A percentile compares a stretch with the other conserved stretches of the same genome.
Evolutionary conservation across 2,113 vertebrate genomes (phyloP).

Genomic region (Clarias batrachus): DNA sequence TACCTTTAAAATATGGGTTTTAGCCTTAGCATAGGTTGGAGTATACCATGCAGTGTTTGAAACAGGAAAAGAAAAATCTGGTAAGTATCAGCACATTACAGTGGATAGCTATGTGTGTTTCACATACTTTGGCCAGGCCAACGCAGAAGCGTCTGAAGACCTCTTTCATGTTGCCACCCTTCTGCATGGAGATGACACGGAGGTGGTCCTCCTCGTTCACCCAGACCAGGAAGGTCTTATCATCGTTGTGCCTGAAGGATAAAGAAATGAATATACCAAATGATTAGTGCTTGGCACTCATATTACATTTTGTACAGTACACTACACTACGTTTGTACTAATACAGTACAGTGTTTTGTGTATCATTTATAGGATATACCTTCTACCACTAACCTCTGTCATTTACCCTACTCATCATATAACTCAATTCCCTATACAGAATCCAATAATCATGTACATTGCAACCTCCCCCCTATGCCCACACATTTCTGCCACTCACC

Average conservation of each 20-base stretch:
- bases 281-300: not conserved
- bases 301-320: too few relatives aligned
- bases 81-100: not conserved
- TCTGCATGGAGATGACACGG: constrained; percentile 93
- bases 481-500: constrained; percentile 69
- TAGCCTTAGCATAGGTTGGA: not conserved
- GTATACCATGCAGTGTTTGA: not conserved
- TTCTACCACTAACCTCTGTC: not conserved
- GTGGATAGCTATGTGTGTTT: not conserved
- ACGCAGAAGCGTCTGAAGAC: constrained; percentile 92
- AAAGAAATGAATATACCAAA: not conserved
- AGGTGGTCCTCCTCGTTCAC: constrained; percentile 95
- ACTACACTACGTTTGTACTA: too few relatives aligned
- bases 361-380: not conserved
- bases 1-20: not conserved
- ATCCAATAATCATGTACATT: not conserved
- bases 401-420: not conserved
- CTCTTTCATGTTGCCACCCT: constrained; percentile 93
- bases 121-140: constrained; percentile 82
- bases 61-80: not conserved
- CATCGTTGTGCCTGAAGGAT: constrained; percentile 84
- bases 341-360: too few relatives aligned
- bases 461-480: not conserved
- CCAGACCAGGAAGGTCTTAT: constrained; percentile 93
- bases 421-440: not conserved